Evolutionary conservation across 2,888 invertebrate species (phyloP).

Genomic region (Cephus sareptanus): DNA sequence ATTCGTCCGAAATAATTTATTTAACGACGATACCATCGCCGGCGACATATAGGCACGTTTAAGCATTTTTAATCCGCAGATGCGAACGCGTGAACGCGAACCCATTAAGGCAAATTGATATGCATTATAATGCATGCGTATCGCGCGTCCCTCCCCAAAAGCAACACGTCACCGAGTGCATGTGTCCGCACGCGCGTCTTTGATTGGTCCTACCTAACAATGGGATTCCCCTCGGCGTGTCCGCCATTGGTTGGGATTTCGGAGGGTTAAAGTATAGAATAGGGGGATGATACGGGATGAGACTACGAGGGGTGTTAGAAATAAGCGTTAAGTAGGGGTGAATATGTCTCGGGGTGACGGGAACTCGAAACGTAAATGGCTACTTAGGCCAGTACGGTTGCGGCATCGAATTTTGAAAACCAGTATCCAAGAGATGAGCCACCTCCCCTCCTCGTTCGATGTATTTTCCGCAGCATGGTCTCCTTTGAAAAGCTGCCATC

Average conservation of each 20-base stretch:
- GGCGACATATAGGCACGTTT: background rate
- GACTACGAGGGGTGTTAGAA: constrained; percentile 55
- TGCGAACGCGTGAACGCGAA: constrained; percentile 19
- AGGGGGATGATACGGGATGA: constrained; percentile 62
- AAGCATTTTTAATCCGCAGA: constrained; percentile 19
- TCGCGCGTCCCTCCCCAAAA: constrained; percentile 4
- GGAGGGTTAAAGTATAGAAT: constrained; percentile 49
- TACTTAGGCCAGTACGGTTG: constrained; percentile 14
- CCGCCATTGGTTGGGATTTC: constrained; percentile 56
- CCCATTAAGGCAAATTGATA: constrained; percentile 60
- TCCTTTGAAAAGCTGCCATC: background rate
- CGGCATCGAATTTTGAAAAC: constrained; percentile 1
- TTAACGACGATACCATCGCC: background rate
- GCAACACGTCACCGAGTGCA: constrained; percentile 26
- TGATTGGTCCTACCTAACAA: constrained; percentile 57
- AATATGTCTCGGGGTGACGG: constrained; percentile 32
- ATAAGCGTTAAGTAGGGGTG: constrained; percentile 63
- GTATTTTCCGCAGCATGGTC: background rate
- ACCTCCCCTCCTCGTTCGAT: background rate
- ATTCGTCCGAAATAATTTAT: background rate
- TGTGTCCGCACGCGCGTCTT: constrained; percentile 40
- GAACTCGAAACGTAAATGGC: constrained; percentile 23
- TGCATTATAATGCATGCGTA: constrained; percentile 50
- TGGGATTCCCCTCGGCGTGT: constrained; percentile 53
- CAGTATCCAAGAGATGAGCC: background rate